These are phyloP conservation scores for Notamacropus eugenii DNA, from an alignment of 2,797 vertebrate genomes.

Conservation along the genomic window DNA sequence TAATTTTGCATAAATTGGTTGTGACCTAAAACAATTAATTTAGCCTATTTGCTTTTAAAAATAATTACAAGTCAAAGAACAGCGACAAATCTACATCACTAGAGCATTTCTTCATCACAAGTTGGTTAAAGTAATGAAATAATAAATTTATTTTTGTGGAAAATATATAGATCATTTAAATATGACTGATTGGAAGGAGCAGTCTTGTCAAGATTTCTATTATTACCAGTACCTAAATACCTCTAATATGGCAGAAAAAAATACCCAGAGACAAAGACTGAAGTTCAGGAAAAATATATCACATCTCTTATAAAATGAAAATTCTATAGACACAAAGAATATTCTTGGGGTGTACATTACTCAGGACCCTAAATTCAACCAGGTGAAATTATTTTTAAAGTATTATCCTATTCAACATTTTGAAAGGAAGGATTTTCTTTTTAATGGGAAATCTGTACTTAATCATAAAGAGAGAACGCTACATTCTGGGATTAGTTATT, in stretches of 20 bases:
- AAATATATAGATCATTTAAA: neutral
- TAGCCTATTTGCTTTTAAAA: neutral
- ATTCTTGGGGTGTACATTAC: constrained; percentile 27
- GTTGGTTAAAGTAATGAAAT: neutral
- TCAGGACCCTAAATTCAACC: constrained; percentile 11
- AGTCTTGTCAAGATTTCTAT: neutral
- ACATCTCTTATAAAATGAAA: constrained; percentile 47
- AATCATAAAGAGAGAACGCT: constrained; percentile 49
- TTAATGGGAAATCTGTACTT: constrained; percentile 58
- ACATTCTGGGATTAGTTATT: constrained; percentile 49
- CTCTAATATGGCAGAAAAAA: neutral
- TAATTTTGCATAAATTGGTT: neutral
- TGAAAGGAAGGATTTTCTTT: constrained; percentile 53
- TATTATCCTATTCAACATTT: constrained; percentile 48
- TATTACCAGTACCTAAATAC: neutral
- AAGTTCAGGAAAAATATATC: constrained; percentile 17
- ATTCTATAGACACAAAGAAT: neutral
- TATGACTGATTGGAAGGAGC: neutral
- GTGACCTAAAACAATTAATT: neutral
- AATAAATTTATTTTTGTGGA: neutral
- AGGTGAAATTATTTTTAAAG: constrained; percentile 57
- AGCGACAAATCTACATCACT: neutral
- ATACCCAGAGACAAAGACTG: neutral
- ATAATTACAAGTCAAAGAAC: neutral
- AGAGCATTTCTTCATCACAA: neutral